phyloP scores from a whole-genome alignment of 2,888 invertebrate genomes.

The Chrysopilus asiliformis region DNA sequence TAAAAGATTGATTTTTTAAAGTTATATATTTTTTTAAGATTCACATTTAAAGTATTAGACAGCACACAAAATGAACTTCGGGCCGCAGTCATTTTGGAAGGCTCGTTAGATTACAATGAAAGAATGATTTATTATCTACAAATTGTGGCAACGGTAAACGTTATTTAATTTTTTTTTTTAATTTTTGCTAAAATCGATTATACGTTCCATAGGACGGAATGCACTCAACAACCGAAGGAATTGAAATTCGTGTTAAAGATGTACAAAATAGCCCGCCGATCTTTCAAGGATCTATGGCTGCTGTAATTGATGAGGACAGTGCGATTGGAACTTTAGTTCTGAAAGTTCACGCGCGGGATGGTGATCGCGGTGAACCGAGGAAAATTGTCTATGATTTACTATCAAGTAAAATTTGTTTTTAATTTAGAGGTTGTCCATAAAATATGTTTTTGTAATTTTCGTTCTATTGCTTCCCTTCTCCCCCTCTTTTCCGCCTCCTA shows the following conservation, averaged over 20 bases:
- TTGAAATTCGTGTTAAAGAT: constrained; percentile 68
- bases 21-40: constrained; percentile 20
- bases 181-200: neutral
- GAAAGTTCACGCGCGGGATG: constrained; percentile 68
- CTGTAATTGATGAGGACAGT: constrained; percentile 67
- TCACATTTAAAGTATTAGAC: constrained; percentile 25
- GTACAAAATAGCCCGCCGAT: constrained; percentile 79
- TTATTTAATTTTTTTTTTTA: no score
- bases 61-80: constrained; percentile 47
- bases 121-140: constrained; percentile 65
- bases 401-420: no score
- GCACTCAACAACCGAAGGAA: constrained; percentile 55
- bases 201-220: constrained; percentile 53
- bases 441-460: neutral
- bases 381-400: constrained; percentile 64
- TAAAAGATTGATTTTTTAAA: constrained; percentile 5
- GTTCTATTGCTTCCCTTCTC: neutral
- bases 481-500: no score
- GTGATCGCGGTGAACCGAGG: constrained; percentile 70
- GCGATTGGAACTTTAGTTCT: constrained; percentile 71
- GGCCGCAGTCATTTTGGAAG: constrained; percentile 59
- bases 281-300: constrained; percentile 66
- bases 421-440: no score
- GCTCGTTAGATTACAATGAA: constrained; percentile 60
- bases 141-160: constrained; percentile 56